phyloP scores from a whole-genome alignment of 2,113 vertebrate species.

The Callipepla californica region DNA sequence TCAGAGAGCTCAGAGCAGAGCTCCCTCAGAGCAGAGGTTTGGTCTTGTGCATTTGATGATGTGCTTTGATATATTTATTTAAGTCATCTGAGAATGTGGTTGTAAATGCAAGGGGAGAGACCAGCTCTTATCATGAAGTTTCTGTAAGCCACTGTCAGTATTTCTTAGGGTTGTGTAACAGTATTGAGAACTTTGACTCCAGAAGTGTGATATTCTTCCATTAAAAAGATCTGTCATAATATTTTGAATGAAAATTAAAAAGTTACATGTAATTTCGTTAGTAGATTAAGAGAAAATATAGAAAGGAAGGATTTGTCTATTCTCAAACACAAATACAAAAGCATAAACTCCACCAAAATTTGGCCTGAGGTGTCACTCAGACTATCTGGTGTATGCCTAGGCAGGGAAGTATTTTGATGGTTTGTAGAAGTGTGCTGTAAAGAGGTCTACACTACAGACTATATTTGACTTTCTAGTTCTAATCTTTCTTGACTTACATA shows the following conservation, averaged over 20 bases:
- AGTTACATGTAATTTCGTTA: background rate
- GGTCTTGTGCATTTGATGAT: background rate
- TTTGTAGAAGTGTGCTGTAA: too few species aligned
- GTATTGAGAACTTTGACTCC: background rate
- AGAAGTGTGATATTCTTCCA: background rate
- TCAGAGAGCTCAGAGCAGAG: too few species aligned
- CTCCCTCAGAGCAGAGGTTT: fast-evolving
- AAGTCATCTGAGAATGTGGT: background rate
- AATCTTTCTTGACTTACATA: too few species aligned
- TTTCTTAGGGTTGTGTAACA: background rate
- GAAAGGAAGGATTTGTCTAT: background rate
- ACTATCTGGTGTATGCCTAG: background rate
- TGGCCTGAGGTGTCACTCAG: fast-evolving
- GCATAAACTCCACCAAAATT: background rate
- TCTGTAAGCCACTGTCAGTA: background rate
- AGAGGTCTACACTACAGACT: background rate
- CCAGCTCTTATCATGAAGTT: background rate
- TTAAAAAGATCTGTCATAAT: background rate
- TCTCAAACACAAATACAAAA: background rate
- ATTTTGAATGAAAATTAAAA: background rate
- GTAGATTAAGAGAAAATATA: background rate
- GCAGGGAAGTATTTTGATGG: background rate
- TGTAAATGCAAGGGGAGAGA: background rate
- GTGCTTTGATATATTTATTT: background rate
- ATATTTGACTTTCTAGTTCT: background rate